These are phyloP conservation scores for Telenomus remus DNA, from an alignment of 1,140 invertebrate species.

Conservation along the genomic window DNA sequence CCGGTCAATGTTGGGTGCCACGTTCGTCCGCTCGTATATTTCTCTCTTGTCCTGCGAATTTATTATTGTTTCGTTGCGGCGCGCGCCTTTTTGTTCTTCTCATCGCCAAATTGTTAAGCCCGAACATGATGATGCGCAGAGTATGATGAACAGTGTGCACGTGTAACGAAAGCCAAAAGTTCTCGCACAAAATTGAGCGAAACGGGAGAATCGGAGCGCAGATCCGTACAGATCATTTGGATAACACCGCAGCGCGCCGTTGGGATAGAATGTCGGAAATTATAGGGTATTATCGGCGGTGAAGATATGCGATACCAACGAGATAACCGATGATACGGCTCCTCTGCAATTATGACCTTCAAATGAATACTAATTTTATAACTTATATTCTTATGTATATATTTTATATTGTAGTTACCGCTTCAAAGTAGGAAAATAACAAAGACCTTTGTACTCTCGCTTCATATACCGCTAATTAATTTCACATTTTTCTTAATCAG, in stretches of 20 bases:
- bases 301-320: slow-evolving; percentile 67
- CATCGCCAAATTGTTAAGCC: slow-evolving; percentile 30
- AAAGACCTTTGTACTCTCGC: too few relatives aligned
- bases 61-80: slow-evolving; percentile 35
- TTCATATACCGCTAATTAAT: too few relatives aligned
- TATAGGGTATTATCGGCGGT: slow-evolving; percentile 71
- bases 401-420: slow-evolving; percentile 15
- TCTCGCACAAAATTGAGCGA: slow-evolving; percentile 65
- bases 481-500: too few relatives aligned
- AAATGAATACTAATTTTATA: slow-evolving; percentile 51
- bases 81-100: slow-evolving; percentile 13
- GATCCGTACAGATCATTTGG: slow-evolving; percentile 64
- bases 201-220: slow-evolving; percentile 60
- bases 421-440: slow-evolving; percentile 7
- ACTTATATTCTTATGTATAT: slow-evolving; percentile 23
- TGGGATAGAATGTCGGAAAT: slow-evolving; percentile 72
- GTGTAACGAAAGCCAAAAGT: slow-evolving; percentile 53
- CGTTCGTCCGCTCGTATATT: slow-evolving; percentile 40
- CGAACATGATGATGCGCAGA: slow-evolving; percentile 12
- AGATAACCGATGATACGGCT: slow-evolving; percentile 63
- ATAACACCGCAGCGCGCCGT: slow-evolving; percentile 63
- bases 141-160: slow-evolving; percentile 40
- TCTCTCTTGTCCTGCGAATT: slow-evolving; percentile 45
- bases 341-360: slow-evolving; percentile 44
- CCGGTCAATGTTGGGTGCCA: slow-evolving; percentile 61